Evolutionary conservation across 1,140 invertebrate genomes (phyloP), one percentile per base, ranked within the genome.

Genomic region (Drosophila lacteicornis): DNA sequence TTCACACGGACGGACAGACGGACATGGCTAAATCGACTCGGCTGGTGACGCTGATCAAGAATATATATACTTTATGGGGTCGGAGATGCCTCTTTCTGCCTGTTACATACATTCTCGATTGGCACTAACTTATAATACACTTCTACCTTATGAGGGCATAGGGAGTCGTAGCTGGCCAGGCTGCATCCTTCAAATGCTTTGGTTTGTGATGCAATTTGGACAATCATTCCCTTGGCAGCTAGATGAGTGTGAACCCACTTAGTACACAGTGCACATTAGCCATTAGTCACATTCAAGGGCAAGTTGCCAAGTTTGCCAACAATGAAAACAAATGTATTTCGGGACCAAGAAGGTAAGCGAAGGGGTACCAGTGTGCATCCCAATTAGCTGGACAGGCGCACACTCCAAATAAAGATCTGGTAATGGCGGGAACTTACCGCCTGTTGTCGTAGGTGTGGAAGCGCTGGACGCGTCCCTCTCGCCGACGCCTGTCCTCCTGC

Each of bases 401-500:
- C 8, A 22, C 19, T 5, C 45, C 45, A 36, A 51, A 50, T 36
- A 59, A 27, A 15, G 25, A 13, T 15, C 1, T 15, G 2, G 1
- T 3, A 30, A 22, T 30, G 4, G 5, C 17, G n/a, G 15, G 40
- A 33, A 9, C 53, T 77, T 75, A 92, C 91, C 91, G 79, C 53
- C 92, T 93, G 50, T 91, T 87, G 19, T 92, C 94, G 91, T 93
- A 94, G 73, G 83, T 70, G 19, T 68, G 92, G 59, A 93, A 93
- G 69, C 66, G 93, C 91, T 71, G 94, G 93, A 76, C 93, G 92
- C 95, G 93, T 50, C 96, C 95, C 67, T 95, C 95, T 13, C 95
- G 94, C n/a, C 95, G 93, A 36, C 93, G 94, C 45, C 94, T 94
- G 71, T 96, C 95, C 73, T 96, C 95, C 66, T 96, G 95, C 73